Percentiles rank a stretch among this genome's conserved stretches.
Evolutionary conservation across 2,797 vertebrate genomes (phyloP).

Genomic region (Podarcis lilfordi): DNA sequence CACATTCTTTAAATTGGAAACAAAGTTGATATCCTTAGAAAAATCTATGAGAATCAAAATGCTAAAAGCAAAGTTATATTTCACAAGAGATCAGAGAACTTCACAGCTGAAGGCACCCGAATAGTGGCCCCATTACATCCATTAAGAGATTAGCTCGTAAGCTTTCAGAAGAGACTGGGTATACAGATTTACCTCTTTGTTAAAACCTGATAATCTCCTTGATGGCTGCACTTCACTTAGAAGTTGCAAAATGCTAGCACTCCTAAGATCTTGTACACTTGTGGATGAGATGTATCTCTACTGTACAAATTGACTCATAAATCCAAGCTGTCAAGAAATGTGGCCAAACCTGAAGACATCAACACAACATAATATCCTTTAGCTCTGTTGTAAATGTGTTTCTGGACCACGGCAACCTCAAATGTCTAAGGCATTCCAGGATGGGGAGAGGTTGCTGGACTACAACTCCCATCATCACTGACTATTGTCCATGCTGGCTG

Average conservation of each 20-base stretch:
- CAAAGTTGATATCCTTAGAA: not conserved
- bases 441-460: no score
- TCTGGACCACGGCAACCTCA: not conserved
- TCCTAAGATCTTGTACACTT: not conserved
- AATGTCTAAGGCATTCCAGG: not conserved
- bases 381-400: not conserved
- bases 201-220: not conserved
- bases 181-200: not conserved
- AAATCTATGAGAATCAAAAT: not conserved
- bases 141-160: not conserved
- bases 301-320: not conserved
- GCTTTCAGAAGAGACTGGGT: not conserved
- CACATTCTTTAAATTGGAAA: not conserved
- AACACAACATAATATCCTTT: not conserved
- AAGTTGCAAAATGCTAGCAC: not conserved
- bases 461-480: not conserved
- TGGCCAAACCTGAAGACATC: not conserved
- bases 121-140: not conserved
- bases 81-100: not conserved
- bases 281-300: not conserved
- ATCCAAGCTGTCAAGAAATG: not conserved
- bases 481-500: not conserved
- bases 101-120: not conserved
- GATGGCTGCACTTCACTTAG: not conserved
- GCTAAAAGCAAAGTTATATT: not conserved